Evolutionary conservation across 2,888 invertebrate species (phyloP), one percentile per base, ranked within the genome.

Genomic region (Alitta virens): DNA sequence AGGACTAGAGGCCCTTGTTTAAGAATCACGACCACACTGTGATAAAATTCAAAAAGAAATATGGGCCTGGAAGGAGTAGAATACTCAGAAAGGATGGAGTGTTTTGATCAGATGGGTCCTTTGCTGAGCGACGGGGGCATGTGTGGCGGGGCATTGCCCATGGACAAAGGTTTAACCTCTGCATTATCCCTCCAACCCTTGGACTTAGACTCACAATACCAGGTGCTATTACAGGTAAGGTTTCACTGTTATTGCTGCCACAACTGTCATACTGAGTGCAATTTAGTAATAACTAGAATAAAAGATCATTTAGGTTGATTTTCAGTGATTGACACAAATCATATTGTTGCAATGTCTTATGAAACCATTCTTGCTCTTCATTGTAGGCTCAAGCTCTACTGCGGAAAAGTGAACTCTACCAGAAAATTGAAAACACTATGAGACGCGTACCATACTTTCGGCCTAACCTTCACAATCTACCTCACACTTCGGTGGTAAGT

Each of bases 351-450:
- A n/a, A n/a, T n/a, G n/a, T n/a, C n/a, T 50, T 50, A n/a, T 25
- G 21, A 38, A 33, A 12, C 14, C 27, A 5, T 18, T 12, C n/a
- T 23, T 60, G 2, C 40, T 42, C 23, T 52, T 25, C 49, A 26
- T 57, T 64, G 9, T 52, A 69, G 69, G 69, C 69, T 43, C 69
- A 69, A 46, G 60, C 63, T 16, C 56, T 69, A 43, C 53, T 69
- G 49, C 42, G 52, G 27, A 67, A 65, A 49, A 68, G 63, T 49
- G 53, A 52, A 27, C 51, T 64, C 24, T 69, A 69, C 52, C 67
- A 69, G 54, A 63, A 69, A 52, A 65, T 69, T 49, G 64, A 65
- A 25, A 50, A 60, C 43, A 62, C 65, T 12, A 55, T 67, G 49
- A 63, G 60, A 26, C 63, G 56, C 50, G 42, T 56, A 33, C 49